Conservation (phyloP, 2,113 vertebrate species). For the Haliaeetus leucogaster region DNA sequence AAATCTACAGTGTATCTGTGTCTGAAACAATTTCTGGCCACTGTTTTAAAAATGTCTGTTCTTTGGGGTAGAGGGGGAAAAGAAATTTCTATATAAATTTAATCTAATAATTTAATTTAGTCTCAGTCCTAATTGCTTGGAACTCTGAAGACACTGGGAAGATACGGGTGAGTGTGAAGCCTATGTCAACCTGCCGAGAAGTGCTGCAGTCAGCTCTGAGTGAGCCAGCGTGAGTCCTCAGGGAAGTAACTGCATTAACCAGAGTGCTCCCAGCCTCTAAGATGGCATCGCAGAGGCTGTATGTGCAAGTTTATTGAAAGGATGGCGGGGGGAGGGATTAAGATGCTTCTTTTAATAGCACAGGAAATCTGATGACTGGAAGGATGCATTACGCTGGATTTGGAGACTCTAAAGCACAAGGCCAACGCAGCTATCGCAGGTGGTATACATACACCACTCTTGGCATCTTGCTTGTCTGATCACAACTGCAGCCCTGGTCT, state of each 20-base stretch:
- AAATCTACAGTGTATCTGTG: neutral
- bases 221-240: neutral
- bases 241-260: neutral
- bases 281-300: neutral
- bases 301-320: neutral
- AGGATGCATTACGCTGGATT: neutral
- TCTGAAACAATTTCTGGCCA: neutral
- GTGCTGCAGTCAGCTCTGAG: neutral
- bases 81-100: neutral
- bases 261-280: neutral
- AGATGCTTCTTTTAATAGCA: neutral
- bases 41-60: neutral
- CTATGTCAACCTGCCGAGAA: neutral
- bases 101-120: neutral
- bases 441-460: neutral
- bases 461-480: neutral
- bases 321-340: neutral
- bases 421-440: neutral
- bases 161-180: neutral
- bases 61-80: accelerated
- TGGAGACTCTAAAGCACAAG: neutral
- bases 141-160: neutral
- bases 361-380: neutral
- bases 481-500: neutral
- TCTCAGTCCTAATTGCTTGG: neutral